Conservation (phyloP, 2,797 vertebrate species). For the Danio jaintianensis region DNA sequence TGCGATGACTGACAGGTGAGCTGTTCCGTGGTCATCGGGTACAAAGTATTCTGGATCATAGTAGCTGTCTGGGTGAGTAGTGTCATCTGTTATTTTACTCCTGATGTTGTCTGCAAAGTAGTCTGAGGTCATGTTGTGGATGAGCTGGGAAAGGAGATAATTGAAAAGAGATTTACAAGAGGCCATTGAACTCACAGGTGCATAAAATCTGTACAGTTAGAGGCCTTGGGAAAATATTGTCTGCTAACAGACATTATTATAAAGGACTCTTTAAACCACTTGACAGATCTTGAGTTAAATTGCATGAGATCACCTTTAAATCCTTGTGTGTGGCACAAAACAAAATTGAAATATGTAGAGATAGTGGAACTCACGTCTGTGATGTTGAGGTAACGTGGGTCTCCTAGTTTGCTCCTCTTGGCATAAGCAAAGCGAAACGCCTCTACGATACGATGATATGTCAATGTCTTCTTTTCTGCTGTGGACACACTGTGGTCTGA, state of each 20-base stretch:
- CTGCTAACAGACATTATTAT: background rate
- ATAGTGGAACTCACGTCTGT: slow-evolving; percentile 80
- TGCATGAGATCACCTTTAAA: background rate
- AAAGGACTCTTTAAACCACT: slow-evolving; percentile 8
- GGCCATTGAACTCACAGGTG: background rate
- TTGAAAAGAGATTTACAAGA: slow-evolving; percentile 40
- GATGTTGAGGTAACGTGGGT: slow-evolving; percentile 89
- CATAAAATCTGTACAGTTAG: background rate
- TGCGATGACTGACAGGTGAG: slow-evolving; percentile 91
- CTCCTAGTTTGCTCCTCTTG: slow-evolving; percentile 92
- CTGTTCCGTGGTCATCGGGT: slow-evolving; percentile 86
- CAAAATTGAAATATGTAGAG: background rate
- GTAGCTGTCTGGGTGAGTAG: slow-evolving; percentile 85
- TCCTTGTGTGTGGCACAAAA: background rate
- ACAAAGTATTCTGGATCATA: slow-evolving; percentile 90
- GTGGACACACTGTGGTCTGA: slow-evolving; percentile 83
- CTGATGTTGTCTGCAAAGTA: slow-evolving; percentile 86
- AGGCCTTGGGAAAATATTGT: slow-evolving; percentile 21
- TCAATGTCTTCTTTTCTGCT: slow-evolving; percentile 83
- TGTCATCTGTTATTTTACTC: slow-evolving; percentile 88
- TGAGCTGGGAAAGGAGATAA: slow-evolving; percentile 77
- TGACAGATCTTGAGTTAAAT: slow-evolving; percentile 5
- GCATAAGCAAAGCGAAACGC: slow-evolving; percentile 96
- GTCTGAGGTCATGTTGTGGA: slow-evolving; percentile 92
- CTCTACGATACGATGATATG: slow-evolving; percentile 93